Evolutionary conservation across 2,888 invertebrate species (phyloP).

Genomic region (Eilema caniola): DNA sequence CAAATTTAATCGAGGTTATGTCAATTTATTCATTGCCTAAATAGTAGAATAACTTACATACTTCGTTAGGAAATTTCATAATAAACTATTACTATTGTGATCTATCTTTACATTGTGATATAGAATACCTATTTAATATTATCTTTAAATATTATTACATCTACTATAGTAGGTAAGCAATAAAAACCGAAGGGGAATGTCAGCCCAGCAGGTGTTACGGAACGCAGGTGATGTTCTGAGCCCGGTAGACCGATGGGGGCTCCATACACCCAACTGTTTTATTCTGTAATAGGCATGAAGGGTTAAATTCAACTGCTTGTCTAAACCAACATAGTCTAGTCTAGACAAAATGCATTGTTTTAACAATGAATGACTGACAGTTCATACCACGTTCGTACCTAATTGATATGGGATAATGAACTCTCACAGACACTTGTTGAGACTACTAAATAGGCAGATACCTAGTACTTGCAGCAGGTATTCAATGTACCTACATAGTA

Average conservation of each 20-base stretch:
- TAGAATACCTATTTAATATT: no score
- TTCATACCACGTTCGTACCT: not conserved
- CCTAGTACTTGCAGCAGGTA: not conserved
- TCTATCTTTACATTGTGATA: not conserved
- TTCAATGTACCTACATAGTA: not conserved
- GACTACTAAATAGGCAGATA: not conserved
- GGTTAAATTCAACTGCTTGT: not conserved
- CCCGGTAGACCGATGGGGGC: not conserved
- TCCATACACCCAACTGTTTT: not conserved
- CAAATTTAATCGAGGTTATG: not conserved
- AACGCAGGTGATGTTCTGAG: not conserved
- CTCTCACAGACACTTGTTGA: conserved; percentile 3
- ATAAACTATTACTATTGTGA: not conserved
- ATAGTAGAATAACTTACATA: not conserved
- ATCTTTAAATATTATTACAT: no score
- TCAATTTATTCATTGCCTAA: not conserved
- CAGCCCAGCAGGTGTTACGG: not conserved
- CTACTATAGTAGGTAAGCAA: no score
- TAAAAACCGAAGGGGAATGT: no score
- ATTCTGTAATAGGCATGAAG: not conserved
- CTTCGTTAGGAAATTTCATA: not conserved
- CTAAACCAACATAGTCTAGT: conserved; percentile 5
- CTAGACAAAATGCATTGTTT: conserved; percentile 14
- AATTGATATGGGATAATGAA: conserved; percentile 9
- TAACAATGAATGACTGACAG: conserved; percentile 13